Evolutionary conservation across 2,888 invertebrate genomes (phyloP).

Genomic region (Rhamphomyia laevipes): DNA sequence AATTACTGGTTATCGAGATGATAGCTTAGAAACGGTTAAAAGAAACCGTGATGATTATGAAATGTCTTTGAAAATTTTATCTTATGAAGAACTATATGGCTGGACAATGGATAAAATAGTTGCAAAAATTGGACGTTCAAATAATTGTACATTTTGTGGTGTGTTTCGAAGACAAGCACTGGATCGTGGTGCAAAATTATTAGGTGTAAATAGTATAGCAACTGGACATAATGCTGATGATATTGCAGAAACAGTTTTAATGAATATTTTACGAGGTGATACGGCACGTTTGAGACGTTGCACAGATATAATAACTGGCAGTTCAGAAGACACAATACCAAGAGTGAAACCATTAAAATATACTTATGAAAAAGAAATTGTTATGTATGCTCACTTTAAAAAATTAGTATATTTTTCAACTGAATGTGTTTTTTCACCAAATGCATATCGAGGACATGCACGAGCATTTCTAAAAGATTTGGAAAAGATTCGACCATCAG

Average conservation of each 20-base stretch:
- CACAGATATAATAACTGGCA: conserved; percentile 69
- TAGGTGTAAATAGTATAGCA: conserved; percentile 85
- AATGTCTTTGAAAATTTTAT: conserved; percentile 86
- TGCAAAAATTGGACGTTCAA: conserved; percentile 68
- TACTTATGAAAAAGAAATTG: conserved; percentile 97
- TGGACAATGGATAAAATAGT: conserved; percentile 99
- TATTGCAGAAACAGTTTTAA: conserved; percentile 94
- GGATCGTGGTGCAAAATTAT: conserved; percentile 81
- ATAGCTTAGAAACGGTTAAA: conserved; percentile 93
- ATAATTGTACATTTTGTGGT: conserved; percentile 95
- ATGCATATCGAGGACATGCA: conserved; percentile 91
- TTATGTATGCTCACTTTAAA: conserved; percentile 97
- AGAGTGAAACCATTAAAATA: conserved; percentile 95
- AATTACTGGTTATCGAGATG: conserved; percentile 90
- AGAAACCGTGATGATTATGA: conserved; percentile 87
- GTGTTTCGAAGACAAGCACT: conserved; percentile 92
- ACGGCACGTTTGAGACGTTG: conserved; percentile 87
- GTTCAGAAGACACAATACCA: conserved; percentile 71
- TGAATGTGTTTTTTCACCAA: conserved; percentile 96
- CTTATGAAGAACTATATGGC: conserved; percentile 94
- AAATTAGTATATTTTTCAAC: conserved; percentile 96
- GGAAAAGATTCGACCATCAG: conserved; percentile 82
- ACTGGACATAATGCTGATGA: conserved; percentile 98
- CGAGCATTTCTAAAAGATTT: conserved; percentile 85
- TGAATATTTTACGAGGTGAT: conserved; percentile 96